These are phyloP conservation scores for Andricus quercusramuli DNA, from an alignment of 2,888 invertebrate genomes.

Conservation along the genomic window DNA sequence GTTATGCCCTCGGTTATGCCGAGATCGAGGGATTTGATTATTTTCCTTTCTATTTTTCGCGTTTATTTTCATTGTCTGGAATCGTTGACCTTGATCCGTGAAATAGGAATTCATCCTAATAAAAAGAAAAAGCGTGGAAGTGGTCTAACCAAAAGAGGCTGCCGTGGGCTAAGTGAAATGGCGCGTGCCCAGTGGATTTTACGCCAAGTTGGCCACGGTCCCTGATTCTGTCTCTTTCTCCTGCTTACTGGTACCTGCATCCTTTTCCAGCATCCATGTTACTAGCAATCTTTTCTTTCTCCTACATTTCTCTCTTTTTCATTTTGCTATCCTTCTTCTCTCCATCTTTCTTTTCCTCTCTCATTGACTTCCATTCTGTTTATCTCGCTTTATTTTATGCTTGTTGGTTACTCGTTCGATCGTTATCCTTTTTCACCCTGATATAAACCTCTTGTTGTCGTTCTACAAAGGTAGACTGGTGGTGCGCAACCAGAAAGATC, in stretches of 20 bases:
- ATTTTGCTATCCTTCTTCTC: not conserved
- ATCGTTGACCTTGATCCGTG: conserved; percentile 25
- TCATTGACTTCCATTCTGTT: conserved; percentile 20
- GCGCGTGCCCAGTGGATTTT: conserved; percentile 75
- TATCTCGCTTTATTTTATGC: conserved; percentile 28
- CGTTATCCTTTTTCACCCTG: conserved; percentile 18
- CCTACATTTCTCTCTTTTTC: conserved; percentile 38
- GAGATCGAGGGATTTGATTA: not conserved
- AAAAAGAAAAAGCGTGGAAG: conserved; percentile 36
- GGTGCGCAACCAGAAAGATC: not conserved
- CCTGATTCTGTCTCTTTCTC: conserved; percentile 45
- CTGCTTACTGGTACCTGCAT: conserved; percentile 44
- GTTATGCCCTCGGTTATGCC: not conserved
- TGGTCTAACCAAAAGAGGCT: conserved; percentile 45
- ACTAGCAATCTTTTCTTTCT: conserved; percentile 5
- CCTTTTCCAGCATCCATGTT: conserved; percentile 9
- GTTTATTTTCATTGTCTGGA: conserved; percentile 25
- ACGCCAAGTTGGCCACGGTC: conserved; percentile 72
- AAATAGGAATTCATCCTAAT: conserved; percentile 30
- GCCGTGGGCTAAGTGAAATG: conserved; percentile 73
- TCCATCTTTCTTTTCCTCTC: conserved; percentile 14
- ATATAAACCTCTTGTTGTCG: conserved; percentile 28
- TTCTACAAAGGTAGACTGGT: not conserved
- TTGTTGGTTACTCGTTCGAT: conserved; percentile 38
- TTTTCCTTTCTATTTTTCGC: conserved; percentile 20